A percentile compares a stretch with the other conserved stretches of the same genome.
phyloP scores from a whole-genome alignment of 2,888 invertebrate genomes.

The Tenodera sinensis region DNA sequence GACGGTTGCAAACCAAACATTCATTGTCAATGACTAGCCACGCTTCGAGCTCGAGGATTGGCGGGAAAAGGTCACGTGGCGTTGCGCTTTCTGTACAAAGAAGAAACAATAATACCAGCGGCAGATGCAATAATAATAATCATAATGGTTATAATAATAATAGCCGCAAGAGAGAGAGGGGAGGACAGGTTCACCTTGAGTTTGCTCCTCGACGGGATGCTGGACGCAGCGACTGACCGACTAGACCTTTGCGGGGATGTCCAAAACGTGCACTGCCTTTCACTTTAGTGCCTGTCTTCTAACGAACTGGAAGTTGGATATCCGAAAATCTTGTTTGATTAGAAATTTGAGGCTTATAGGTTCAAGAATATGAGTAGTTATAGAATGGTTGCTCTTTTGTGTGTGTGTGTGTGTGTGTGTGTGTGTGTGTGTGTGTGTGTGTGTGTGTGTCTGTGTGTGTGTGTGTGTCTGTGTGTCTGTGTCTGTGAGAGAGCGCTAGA shows the following conservation, averaged over 20 bases:
- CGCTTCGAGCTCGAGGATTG: not conserved
- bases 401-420: no score
- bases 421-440: no score
- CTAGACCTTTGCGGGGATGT: not conserved
- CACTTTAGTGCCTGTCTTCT: no score
- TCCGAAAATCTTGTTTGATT: no score
- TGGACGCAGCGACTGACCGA: not conserved
- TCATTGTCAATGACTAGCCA: not conserved
- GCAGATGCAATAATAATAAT: not conserved
- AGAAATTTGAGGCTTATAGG: no score
- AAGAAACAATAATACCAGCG: not conserved
- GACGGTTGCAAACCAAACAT: not conserved
- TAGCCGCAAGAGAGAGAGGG: not conserved
- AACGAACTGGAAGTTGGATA: no score
- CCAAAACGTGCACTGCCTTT: not conserved
- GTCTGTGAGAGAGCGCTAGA: no score
- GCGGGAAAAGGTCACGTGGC: not conserved
- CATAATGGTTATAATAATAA: not conserved
- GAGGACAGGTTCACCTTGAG: not conserved
- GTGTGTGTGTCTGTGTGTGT: no score
- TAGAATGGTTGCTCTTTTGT: no score
- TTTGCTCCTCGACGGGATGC: not conserved
- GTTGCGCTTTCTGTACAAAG: not conserved
- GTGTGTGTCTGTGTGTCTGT: no score
- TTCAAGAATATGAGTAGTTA: no score